Conservation (phyloP, 2,888 invertebrate species). For the Zaprionus bogoriensis region DNA sequence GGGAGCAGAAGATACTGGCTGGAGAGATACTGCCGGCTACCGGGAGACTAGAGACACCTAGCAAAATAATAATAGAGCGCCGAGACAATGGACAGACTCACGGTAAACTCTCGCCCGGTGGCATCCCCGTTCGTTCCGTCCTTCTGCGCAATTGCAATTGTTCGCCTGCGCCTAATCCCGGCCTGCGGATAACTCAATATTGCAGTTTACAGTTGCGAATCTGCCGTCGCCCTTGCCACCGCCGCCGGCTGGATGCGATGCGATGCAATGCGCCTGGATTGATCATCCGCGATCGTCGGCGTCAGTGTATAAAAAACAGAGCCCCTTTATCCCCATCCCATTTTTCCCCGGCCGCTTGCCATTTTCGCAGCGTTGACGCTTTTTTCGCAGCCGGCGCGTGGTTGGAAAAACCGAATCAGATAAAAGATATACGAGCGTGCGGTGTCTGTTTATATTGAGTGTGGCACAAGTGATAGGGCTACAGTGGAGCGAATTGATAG, state of each 20-base stretch:
- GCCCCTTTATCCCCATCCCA: constrained; percentile 13
- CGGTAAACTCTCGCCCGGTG: constrained; percentile 53
- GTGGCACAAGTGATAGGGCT: constrained; percentile 23
- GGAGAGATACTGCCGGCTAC: constrained; percentile 37
- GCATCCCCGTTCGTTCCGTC: constrained; percentile 43
- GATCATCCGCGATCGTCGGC: constrained; percentile 43
- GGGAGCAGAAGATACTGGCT: constrained; percentile 45
- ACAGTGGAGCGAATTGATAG: constrained; percentile 34
- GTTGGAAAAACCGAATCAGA: constrained; percentile 54
- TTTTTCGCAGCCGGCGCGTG: constrained; percentile 65
- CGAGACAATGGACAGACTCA: constrained; percentile 25
- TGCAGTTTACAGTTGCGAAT: constrained; percentile 54
- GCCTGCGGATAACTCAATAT: constrained; percentile 75
- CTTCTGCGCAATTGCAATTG: no score
- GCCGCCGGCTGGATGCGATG: no score
- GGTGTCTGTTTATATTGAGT: constrained; percentile 61
- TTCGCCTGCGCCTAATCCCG: constrained; percentile 68
- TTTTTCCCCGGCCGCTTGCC: constrained; percentile 3
- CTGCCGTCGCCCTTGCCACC: constrained; percentile 23
- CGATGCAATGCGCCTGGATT: constrained; percentile 47
- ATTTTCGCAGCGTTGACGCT: constrained; percentile 66
- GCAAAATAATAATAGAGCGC: constrained; percentile 51
- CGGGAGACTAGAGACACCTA: constrained; percentile 60
- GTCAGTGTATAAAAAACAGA: constrained; percentile 69
- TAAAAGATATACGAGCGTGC: constrained; percentile 51